These are phyloP conservation scores for Leuciscus waleckii DNA, from an alignment of 2,797 vertebrate species.

Conservation along the genomic window DNA sequence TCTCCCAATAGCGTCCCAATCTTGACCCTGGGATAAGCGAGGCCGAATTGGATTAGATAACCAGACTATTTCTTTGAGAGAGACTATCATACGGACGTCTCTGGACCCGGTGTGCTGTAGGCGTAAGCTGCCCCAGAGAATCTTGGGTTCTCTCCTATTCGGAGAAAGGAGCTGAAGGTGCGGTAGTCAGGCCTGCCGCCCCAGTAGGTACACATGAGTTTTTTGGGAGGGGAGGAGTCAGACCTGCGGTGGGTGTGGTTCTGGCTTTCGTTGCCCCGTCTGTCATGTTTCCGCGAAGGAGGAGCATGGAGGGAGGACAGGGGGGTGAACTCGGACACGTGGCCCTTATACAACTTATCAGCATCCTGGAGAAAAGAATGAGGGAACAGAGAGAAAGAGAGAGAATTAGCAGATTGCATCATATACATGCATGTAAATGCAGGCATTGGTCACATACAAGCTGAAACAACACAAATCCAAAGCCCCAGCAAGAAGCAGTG, in stretches of 20 bases:
- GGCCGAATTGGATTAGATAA: conserved; percentile 16
- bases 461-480: conserved; percentile 21
- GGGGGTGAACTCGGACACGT: conserved; percentile 86
- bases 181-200: conserved; percentile 77
- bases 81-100: conserved; percentile 82
- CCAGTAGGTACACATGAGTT: conserved; percentile 85
- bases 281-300: conserved; percentile 63
- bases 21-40: conserved; percentile 1
- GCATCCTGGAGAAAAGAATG: conserved; percentile 76
- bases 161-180: conserved; percentile 82
- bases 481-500: conserved; percentile 24
- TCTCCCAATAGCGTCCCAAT: not conserved
- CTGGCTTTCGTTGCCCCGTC: conserved; percentile 71
- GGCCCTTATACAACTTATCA: conserved; percentile 79
- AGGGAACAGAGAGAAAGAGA: conserved; percentile 19
- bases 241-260: conserved; percentile 81
- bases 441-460: not conserved
- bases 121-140: conserved; percentile 68
- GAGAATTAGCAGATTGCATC: not conserved
- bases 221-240: conserved; percentile 79
- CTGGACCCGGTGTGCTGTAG: conserved; percentile 78
- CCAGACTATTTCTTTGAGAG: conserved; percentile 6
- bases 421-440: not conserved
- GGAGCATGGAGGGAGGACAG: conserved; percentile 82
- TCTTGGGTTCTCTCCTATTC: conserved; percentile 73